Evolutionary conservation across 2,888 invertebrate species (phyloP), one percentile per base, ranked within the genome.

Genomic region (Cantharis rustica): DNA sequence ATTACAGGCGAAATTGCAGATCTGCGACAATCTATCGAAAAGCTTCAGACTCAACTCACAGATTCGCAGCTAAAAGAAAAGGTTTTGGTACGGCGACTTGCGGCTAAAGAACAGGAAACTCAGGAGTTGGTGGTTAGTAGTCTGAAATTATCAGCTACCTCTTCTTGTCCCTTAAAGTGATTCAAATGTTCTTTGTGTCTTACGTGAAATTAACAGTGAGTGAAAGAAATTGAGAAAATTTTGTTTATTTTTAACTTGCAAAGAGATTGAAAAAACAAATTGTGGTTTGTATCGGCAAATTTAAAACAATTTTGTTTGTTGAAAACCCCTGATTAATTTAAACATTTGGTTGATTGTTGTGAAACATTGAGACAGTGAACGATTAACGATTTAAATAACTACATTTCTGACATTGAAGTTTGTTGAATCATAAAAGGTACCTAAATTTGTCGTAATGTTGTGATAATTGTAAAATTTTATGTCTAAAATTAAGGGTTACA

Each of bases 91-190:
- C 94, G 98, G 85, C 92, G 97, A 85, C 92, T 98, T 82, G 95
- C 98, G 79, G 95, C 96, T 81, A 98, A 98, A 89, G 98, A 98
- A 87, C 98, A 98, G 88, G 98, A 98, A 90, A 93, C 97, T 88
- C 97, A 98, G 89, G 98, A 98, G 90, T 96, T 95, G 90, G 94
- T 95, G 90, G 98, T 98, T 91, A 92, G 95, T 91, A 88, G 78
- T 64, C 80, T 64, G 71, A 80, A 62, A 23, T 63, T 62, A 66
- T 63, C 72, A 71, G 71, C 69, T 71, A 68, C 75, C 47, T 16
- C 75, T 66, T 26, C 75, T 79, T 79, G 80, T 71, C 79, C 77
- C 73, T 78, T 75, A 72, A 78, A 79, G 80, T 82, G 81, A 79
- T 84, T 85, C 85, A 87, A 87, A 87, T 87, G 87, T 87, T 87